Conservation (phyloP, 2,113 vertebrate species). For the Marcusenius ussheri region DNA sequence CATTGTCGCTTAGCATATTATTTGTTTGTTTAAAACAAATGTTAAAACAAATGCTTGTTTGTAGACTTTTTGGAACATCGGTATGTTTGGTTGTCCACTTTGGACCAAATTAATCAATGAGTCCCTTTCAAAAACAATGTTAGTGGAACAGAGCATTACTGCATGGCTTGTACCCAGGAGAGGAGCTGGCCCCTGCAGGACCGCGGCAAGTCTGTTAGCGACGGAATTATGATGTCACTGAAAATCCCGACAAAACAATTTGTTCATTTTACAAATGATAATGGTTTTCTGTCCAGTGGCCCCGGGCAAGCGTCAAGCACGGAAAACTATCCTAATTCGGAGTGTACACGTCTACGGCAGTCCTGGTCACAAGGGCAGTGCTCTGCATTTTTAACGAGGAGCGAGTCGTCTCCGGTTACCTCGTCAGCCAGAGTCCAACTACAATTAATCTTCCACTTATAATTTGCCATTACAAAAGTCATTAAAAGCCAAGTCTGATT, state of each 20-base stretch:
- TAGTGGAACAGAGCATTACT: background rate
- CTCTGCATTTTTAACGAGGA: constrained; percentile 52
- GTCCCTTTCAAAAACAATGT: background rate
- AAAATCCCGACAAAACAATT: constrained; percentile 70
- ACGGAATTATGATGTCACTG: constrained; percentile 58
- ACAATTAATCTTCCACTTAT: constrained; percentile 75
- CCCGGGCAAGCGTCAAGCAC: constrained; percentile 45
- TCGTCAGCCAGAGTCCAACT: constrained; percentile 52
- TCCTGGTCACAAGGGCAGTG: constrained; percentile 50
- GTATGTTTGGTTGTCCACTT: background rate
- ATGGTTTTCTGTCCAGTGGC: constrained; percentile 53
- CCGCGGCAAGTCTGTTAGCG: constrained; percentile 58
- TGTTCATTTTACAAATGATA: constrained; percentile 75
- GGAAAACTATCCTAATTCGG: constrained; percentile 39
- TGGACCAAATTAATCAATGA: background rate
- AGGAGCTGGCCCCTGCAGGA: constrained; percentile 46
- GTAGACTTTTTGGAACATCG: background rate
- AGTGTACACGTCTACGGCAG: constrained; percentile 54
- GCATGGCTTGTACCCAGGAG: constrained; percentile 25
- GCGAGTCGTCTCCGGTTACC: constrained; percentile 60
- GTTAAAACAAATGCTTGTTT: background rate
- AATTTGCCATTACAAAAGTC: constrained; percentile 70
- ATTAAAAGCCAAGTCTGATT: constrained; percentile 62
- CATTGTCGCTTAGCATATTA: background rate
- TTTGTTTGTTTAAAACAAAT: background rate